Evolutionary conservation across 2,797 vertebrate genomes (phyloP).

Genomic region (Anas georgica): DNA sequence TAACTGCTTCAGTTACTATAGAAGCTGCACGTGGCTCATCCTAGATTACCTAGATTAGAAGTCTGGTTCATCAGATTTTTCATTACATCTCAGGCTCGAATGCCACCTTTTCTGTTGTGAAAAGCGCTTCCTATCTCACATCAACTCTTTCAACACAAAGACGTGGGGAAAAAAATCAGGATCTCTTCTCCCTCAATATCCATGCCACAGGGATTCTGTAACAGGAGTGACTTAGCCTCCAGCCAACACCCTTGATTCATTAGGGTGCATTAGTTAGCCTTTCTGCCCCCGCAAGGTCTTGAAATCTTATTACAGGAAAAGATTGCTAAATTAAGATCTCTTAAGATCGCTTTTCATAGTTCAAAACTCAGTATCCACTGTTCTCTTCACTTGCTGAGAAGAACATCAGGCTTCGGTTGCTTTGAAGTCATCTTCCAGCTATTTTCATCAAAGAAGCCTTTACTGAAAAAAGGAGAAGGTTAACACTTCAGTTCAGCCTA

Average conservation of each 20-base stretch:
- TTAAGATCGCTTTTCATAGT: neutral
- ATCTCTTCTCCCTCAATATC: neutral
- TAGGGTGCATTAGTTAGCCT: neutral
- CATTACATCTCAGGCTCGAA: neutral
- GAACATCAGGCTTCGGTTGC: neutral
- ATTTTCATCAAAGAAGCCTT: neutral
- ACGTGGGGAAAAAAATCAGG: neutral
- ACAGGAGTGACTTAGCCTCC: accelerated
- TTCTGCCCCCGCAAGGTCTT: neutral
- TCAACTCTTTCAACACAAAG: neutral
- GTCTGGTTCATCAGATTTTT: neutral
- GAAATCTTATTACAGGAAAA: neutral
- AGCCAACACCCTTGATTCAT: neutral
- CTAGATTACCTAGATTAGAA: neutral
- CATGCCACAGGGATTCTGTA: neutral
- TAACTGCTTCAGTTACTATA: neutral
- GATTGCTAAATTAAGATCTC: neutral
- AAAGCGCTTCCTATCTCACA: neutral
- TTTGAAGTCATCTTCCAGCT: neutral
- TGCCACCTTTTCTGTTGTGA: neutral
- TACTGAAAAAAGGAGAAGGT: neutral
- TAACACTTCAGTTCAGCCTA: neutral
- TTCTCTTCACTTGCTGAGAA: neutral
- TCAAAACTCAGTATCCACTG: neutral
- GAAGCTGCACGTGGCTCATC: neutral